Evolutionary conservation across 2,888 invertebrate genomes (phyloP).

Genomic region (Sinopyrophorus schimmeli): DNA sequence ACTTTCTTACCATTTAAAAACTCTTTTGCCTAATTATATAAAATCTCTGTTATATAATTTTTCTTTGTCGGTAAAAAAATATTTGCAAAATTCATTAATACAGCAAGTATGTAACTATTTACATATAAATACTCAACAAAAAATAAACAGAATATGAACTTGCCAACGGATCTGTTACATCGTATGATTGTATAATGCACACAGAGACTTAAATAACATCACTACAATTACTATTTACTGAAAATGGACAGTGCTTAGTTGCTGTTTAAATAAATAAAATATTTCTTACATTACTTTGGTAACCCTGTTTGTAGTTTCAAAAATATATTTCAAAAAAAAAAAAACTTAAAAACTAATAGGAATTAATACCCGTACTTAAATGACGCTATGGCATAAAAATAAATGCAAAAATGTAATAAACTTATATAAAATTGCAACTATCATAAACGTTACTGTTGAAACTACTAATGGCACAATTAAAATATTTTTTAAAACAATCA

Average conservation of each 20-base stretch:
- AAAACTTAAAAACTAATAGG: slow-evolving; percentile 39
- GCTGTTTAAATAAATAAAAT: slow-evolving; percentile 16
- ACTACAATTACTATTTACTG: slow-evolving; percentile 9
- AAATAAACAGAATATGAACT: slow-evolving; percentile 9
- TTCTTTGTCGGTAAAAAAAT: slow-evolving; percentile 27
- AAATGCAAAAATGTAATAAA: slow-evolving; percentile 18
- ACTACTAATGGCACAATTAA: slow-evolving; percentile 16
- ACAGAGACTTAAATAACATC: slow-evolving; percentile 14
- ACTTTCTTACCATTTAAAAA: slow-evolving; percentile 15
- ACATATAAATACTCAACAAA: slow-evolving; percentile 23
- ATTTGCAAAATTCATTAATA: slow-evolving; percentile 29
- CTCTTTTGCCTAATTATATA: slow-evolving; percentile 9
- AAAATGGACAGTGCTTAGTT: slow-evolving; percentile 18
- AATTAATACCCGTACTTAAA: slow-evolving; percentile 40
- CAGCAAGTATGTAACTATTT: slow-evolving; percentile 22
- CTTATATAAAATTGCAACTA: slow-evolving; percentile 39
- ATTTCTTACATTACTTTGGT: slow-evolving; percentile 42
- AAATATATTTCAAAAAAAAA: slow-evolving; percentile 24
- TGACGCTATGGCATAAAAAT: slow-evolving; percentile 25
- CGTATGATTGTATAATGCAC: slow-evolving; percentile 21
- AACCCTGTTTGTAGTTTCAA: slow-evolving; percentile 49
- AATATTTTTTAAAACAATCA: neutral
- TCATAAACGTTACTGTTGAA: slow-evolving; percentile 6
- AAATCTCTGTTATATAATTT: too few relatives aligned
- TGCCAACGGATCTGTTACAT: slow-evolving; percentile 12